Conservation (phyloP, 2,113 vertebrate species). For the Podiceps cristatus region DNA sequence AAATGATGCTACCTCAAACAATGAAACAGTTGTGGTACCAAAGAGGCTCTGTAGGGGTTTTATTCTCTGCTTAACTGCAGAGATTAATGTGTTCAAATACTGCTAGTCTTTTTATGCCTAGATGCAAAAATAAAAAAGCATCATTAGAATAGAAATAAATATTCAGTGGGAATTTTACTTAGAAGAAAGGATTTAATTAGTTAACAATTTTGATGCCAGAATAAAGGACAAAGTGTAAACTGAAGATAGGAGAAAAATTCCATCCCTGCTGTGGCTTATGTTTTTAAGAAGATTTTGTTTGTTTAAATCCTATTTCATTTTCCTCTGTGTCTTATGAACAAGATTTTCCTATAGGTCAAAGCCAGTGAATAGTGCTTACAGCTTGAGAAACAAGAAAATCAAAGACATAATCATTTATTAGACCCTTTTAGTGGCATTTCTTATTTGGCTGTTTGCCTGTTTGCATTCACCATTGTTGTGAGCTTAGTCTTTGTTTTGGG, state of each 20-base stretch:
- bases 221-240: constrained; percentile 5
- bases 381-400: constrained; percentile 18
- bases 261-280: neutral
- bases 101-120: neutral
- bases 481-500: neutral
- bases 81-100: constrained; percentile 1
- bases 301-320: constrained; percentile 25
- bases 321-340: neutral
- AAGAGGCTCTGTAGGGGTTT: neutral
- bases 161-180: neutral
- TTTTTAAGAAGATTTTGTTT: constrained; percentile 35
- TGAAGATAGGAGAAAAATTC: neutral
- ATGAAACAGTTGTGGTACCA: neutral
- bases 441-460: neutral
- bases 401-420: neutral
- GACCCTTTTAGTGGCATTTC: neutral
- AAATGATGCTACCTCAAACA: neutral
- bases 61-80: neutral
- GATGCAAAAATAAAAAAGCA: neutral
- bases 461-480: neutral
- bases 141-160: neutral
- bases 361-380: neutral
- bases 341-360: constrained; percentile 4
- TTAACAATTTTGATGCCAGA: neutral
- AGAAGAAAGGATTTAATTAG: neutral